Base-by-base conservation (phyloP, 92 coral and sea anemone genomes). In the Parazoanthus atlanticus region DNA sequence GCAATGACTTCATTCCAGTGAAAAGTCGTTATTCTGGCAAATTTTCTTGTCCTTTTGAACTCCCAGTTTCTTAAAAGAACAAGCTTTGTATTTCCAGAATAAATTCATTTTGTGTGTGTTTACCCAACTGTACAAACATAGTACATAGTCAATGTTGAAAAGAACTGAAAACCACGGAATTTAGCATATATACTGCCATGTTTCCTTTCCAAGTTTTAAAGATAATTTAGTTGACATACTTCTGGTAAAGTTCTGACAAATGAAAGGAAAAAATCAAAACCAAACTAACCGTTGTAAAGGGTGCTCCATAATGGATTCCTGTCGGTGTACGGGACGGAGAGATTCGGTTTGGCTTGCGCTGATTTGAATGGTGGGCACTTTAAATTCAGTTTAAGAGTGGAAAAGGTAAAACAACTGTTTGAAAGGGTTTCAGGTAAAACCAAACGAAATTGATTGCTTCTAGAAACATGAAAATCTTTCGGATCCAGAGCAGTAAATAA, bases 71-170 rank as follows among this genome's bases (percentile, higher is more conserved):
- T 78, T 8, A 43, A 52, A 78, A 47, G 41, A 5, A 2, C 81
- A 77, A 77, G 19, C 23, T 40, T 77, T 49, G 82, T 43, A 43
- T 28, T 47, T 78, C n/a, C 33, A 46, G 41, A 78, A 31, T 47
- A n/a, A 29, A 23, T 47, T 6, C 40, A 78, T 47, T 78, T 78
- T 47, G 61, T 26, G 36, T 12, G 1, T 78, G 66, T 78, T 47
- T 78, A 47, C 82, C 33, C 66, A 26, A 43, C 82, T 78, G 65
- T 13, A 5, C 61, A 78, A 78, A 78, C 46, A 75, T 30, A 47
- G 65, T 30, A 72, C 76, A 78, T 23, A 78, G 34, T 6, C 38
- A 30, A 28, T 43, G 65, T 17, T n/a, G 82, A 43, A 46, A 25
- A 33, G 28, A 8, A 72, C 33, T 43, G 33, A 78, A 78, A 34